Evolutionary conservation across 2,888 invertebrate species (phyloP), one percentile per base, ranked within the genome.

Genomic region (Pecten maximus): DNA sequence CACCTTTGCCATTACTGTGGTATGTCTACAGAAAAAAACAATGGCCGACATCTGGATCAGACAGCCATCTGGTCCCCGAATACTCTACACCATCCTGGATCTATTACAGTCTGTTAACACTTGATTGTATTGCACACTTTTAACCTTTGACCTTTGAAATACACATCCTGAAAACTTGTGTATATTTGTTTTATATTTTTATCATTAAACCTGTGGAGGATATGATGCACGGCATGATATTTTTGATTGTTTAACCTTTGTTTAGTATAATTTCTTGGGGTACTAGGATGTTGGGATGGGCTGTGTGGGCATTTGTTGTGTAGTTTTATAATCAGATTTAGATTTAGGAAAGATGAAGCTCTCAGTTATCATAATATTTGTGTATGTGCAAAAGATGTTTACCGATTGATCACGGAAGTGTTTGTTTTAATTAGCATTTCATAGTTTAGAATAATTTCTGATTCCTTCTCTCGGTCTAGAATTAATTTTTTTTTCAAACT

Each of bases 21-120:
- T 74, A 74, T 74, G 74, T 74, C 74, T 74, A 74, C 74, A 74
- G 74, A 28, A 35, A 44, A 44, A 74, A 74, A 74, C 54, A 74
- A 74, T 74, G 74, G 74, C 74, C 74, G 35, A 74, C 74, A 35
- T 74, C 74, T 74, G 74, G 74, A 28, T 74, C 35, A 35, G 10
- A 74, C 12, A 28, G 74, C 74, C 74, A 74, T 74, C 74, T 74
- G 74, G 74, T 12, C 35, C 6, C 19, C 50, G 28, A 6, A 74
- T n/a, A 28, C 4, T 35, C 74, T 74, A 1, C 12, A 1, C 28
- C 8, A 35, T 74, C 74, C 28, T 74, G 28, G 1, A 0, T 35
- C 74, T 35, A 74, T 74, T 74, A 74, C 74, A 35, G n/a, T 35
- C 74, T 74, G 74, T 16, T 35, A 74, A 23, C 74, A 74, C 74